Base-by-base conservation (phyloP, 2,113 vertebrate species). In the Stigmatopora argus region DNA sequence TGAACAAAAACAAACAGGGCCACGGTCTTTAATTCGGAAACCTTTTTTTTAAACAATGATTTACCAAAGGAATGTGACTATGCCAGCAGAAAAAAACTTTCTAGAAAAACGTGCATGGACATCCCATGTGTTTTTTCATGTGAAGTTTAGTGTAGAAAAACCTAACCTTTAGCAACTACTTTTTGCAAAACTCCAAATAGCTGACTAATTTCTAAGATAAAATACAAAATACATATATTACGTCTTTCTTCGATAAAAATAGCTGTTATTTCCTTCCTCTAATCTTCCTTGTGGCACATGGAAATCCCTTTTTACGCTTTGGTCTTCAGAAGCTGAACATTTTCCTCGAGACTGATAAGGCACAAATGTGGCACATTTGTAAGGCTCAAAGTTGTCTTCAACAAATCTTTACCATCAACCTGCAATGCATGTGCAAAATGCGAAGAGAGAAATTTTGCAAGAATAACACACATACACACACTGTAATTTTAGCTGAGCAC, bases 291-390 rank as follows among this genome's bases (percentile, higher is more conserved):
- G 7, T 62, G 61, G 45, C 61, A 23, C 61, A 26, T 21, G 21
- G 26, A 47, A 62, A 62, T 62, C 45, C 23, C 44, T 47, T 47
- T 62, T 62, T 48, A 62, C 45, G 61, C 61, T 62, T 62, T 18
- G 44, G 23, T 62, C 44, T 62, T 62, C 21, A 47, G 18, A 62
- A 44, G 44, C 60, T 15, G 41, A 62, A 23, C 41, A 47, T 62
- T 62, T 21, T 47, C 15, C 61, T 46, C 4, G 7, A 47, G 15
- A 62, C 21, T 47, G 44, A 47, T 15, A 46, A 23, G 61, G 15
- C 14, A 47, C 41, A 31, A 62, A 62, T 6, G 10, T 60, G 58
- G n/a, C 35, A 44, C 35, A 21, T 44, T 41, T n/a, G 44, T 21
- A 47, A 62, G 11, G 14, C 44, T 62, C 19, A 46, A 47, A 62